These are phyloP conservation scores for Gouania willdenowi DNA, from an alignment of 2,797 vertebrate species.

Conservation along the genomic window DNA sequence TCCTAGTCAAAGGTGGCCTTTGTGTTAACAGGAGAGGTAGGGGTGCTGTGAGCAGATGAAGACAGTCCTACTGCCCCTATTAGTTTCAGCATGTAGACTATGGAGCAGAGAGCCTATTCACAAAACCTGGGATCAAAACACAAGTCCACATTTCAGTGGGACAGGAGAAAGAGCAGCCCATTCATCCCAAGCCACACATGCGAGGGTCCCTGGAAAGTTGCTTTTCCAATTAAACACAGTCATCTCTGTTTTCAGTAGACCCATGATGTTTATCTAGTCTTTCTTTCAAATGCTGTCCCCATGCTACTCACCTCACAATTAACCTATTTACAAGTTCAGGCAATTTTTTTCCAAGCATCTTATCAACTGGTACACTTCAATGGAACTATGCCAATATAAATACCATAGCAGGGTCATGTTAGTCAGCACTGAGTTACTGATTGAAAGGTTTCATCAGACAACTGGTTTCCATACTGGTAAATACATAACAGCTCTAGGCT, in stretches of 20 bases:
- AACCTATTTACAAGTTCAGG: too few relatives aligned
- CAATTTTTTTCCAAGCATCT: too few relatives aligned
- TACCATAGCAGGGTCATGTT: conserved; percentile 10
- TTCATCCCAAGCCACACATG: conserved; percentile 42
- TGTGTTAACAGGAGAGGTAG: conserved; percentile 32
- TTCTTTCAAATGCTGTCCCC: conserved; percentile 5
- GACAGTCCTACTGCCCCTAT: conserved; percentile 41
- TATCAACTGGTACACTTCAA: conserved; percentile 8
- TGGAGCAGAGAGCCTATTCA: conserved; percentile 50
- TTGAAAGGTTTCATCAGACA: conserved; percentile 37
- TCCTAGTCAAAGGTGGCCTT: conserved; percentile 64
- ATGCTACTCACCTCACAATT: conserved; percentile 1
- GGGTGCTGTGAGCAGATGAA: conserved; percentile 29
- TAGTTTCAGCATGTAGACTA: conserved; percentile 50
- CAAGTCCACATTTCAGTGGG: conserved; percentile 47
- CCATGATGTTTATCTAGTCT: conserved; percentile 21
- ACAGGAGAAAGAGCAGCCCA: conserved; percentile 36
- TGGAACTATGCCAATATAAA: conserved; percentile 12
- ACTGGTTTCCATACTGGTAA: conserved; percentile 41
- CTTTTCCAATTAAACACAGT: conserved; percentile 29
- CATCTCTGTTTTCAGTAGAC: conserved; percentile 31
- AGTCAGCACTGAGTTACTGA: conserved; percentile 18
- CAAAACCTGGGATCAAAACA: conserved; percentile 40
- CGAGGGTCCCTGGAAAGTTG: conserved; percentile 19
- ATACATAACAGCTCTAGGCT: too few relatives aligned